Evolutionary conservation across 1,140 invertebrate genomes (phyloP).

Genomic region (Papilio xuthus): DNA sequence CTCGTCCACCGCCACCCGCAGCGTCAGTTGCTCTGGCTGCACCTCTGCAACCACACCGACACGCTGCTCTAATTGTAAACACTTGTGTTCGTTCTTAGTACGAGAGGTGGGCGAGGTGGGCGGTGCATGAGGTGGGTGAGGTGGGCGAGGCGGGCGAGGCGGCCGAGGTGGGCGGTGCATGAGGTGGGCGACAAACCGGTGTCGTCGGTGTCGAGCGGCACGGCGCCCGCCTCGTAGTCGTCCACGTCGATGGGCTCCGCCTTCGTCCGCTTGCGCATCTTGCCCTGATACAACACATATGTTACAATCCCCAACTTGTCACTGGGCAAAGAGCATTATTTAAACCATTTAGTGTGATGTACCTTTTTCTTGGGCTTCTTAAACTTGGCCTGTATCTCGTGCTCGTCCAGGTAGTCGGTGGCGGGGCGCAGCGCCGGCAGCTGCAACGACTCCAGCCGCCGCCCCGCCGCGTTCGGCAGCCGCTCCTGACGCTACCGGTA

Average conservation of each 20-base stretch:
- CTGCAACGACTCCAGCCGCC: conserved; percentile 88
- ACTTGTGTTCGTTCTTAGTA: no score
- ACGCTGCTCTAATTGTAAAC: no score
- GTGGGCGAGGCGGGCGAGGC: background rate
- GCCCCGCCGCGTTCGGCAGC: conserved; percentile 79
- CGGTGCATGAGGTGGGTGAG: no score
- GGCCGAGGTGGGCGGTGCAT: background rate
- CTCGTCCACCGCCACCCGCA: conserved; percentile 89
- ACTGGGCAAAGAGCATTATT: no score
- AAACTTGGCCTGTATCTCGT: conserved; percentile 92
- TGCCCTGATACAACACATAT: conserved; percentile 66
- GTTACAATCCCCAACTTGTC: background rate
- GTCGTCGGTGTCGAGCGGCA: conserved; percentile 75
- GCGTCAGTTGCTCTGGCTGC: conserved; percentile 82
- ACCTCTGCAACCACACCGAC: conserved; percentile 64
- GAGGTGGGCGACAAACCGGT: conserved; percentile 54
- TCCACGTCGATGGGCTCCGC: conserved; percentile 77
- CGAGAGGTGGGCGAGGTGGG: no score
- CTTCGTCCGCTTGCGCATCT: conserved; percentile 81
- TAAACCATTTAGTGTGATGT: no score
- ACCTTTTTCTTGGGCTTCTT: conserved; percentile 97
- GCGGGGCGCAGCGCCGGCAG: conserved; percentile 87
- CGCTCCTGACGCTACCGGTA: conserved; percentile 53
- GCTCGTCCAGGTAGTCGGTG: conserved; percentile 93
- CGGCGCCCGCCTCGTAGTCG: conserved; percentile 64